Conservation (phyloP, 2,888 invertebrate species). For the Tipula helvola region DNA sequence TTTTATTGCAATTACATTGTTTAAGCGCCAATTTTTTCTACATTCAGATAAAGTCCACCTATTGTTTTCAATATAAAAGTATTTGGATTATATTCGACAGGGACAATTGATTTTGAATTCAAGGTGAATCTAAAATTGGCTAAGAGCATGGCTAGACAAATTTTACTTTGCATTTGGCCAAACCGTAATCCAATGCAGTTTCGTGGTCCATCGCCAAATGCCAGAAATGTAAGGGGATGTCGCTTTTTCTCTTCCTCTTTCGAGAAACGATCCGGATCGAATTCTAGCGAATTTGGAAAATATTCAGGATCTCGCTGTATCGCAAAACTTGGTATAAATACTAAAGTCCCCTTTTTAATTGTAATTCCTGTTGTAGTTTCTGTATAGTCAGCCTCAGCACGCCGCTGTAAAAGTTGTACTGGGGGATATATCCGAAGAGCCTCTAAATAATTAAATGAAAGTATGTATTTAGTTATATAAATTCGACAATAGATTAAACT, state of each 20-base stretch:
- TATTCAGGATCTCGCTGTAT: not conserved
- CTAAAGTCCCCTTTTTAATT: not conserved
- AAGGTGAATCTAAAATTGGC: not conserved
- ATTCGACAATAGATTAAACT: too few relatives aligned
- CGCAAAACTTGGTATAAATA: not conserved
- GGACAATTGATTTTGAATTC: not conserved
- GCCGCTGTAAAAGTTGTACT: not conserved
- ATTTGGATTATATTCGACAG: not conserved
- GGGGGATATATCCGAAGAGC: not conserved
- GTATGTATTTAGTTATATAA: too few relatives aligned
- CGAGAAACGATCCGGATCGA: not conserved
- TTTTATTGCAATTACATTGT: too few relatives aligned
- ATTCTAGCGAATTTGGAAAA: not conserved
- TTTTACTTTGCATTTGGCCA: not conserved
- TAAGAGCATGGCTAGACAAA: not conserved
- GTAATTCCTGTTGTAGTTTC: not conserved
- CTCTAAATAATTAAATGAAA: not conserved
- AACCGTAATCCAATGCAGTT: not conserved
- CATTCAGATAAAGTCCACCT: not conserved
- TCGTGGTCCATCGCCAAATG: not conserved
- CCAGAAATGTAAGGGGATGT: not conserved
- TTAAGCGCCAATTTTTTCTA: not conserved
- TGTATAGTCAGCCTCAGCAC: not conserved
- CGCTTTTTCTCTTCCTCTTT: not conserved
- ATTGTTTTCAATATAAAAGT: not conserved